Evolutionary conservation across 2,797 vertebrate species (phyloP), one percentile per base, ranked within the genome.

Genomic region (Tiaroga cobitis): DNA sequence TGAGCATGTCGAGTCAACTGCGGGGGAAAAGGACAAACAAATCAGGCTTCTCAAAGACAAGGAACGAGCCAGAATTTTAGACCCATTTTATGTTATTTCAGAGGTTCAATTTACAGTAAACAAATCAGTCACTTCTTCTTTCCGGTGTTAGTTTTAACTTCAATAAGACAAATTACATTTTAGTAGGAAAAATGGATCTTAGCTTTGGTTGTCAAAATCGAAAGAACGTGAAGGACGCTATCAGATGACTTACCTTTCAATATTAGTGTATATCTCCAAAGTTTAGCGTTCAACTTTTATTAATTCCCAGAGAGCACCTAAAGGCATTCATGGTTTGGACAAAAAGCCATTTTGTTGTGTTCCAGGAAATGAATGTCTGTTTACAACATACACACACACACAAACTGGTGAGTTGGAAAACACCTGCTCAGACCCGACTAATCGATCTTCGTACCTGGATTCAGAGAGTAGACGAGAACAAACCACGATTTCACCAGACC

Each of bases 361-460:
- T 82, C 32, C 88, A 75, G 84, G 78, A 87, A 81, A 76, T 26
- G 15, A 65, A 73, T 13, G 83, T 70, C 69, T 89, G 91, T 94
- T 92, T 89, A 91, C 88, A 81, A 72, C 54, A 88, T 6, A 70
- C 78, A 46, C 24, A 32, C 76, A 46, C 24, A 43, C 10, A 18
- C 6, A 49, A 26, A 32, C 74, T 81, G 80, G 85, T 81, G 49
- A 75, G 26, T 43, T 37, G 70, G 29, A 21, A 1, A 76, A 82
- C 84, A 94, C 93, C 93, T 95, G 93, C 76, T 32, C 89, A 94
- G 93, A 91, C 94, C 83, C 82, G 51, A 93, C 85, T 87, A 94
- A 91, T 93, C 90, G 90, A 93, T 85, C 83, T 8, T 69, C 83
- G 89, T 29, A 94, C 91, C 93, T 94, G 88, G 87, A 89, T 19